These are phyloP conservation scores for Catharus fuscescens DNA, from an alignment of 2,113 vertebrate genomes.

Conservation along the genomic window DNA sequence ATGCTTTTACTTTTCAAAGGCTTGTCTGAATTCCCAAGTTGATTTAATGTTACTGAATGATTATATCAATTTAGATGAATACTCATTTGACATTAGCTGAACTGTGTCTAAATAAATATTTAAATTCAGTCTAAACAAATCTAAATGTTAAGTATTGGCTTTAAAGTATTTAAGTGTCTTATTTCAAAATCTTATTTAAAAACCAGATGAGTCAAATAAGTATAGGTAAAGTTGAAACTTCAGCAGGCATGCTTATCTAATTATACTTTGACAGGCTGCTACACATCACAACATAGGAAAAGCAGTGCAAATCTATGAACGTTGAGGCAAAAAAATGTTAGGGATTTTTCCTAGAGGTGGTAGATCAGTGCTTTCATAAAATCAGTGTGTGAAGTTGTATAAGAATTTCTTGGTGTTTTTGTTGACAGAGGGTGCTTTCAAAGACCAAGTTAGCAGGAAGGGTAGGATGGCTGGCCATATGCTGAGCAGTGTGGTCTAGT, in stretches of 20 bases:
- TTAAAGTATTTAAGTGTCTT: constrained; percentile 10
- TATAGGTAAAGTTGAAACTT: background rate
- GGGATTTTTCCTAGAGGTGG: background rate
- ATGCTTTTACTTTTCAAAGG: background rate
- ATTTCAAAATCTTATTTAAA: constrained; percentile 30
- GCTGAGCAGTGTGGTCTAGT: background rate
- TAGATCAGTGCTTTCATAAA: background rate
- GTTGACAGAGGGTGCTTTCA: background rate
- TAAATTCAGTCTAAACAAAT: constrained; percentile 22
- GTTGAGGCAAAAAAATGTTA: background rate
- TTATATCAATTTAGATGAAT: constrained; percentile 17
- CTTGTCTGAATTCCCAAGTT: background rate
- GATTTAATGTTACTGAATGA: background rate
- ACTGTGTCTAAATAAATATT: constrained; percentile 36
- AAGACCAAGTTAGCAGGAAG: background rate
- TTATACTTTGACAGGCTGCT: background rate
- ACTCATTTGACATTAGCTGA: background rate
- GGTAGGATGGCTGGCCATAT: background rate
- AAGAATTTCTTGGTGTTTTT: background rate
- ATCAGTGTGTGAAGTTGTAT: background rate
- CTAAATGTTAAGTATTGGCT: constrained; percentile 8
- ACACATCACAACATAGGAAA: background rate
- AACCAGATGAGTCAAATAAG: background rate
- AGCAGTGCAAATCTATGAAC: background rate
- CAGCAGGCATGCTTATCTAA: background rate